phyloP scores from a whole-genome alignment of 2,113 vertebrate genomes.

The Muntiacus reevesi region DNA sequence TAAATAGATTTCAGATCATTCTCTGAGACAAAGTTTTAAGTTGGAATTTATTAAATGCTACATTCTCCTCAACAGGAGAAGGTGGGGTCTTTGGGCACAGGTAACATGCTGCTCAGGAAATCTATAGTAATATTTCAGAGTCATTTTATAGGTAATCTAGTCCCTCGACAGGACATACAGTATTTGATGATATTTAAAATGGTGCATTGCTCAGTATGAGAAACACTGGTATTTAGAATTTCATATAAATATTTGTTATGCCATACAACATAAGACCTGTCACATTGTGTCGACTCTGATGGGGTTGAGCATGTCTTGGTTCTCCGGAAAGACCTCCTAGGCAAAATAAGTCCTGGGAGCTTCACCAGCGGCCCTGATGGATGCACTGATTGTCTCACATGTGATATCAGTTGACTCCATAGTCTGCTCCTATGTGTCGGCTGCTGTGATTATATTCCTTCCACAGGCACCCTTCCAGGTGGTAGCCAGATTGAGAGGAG shows the following conservation, averaged over 20 bases:
- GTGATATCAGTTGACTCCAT: background rate
- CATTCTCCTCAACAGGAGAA: background rate
- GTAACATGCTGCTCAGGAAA: background rate
- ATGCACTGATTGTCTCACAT: background rate
- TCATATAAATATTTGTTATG: background rate
- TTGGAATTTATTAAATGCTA: background rate
- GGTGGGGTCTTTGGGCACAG: background rate
- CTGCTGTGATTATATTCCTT: background rate
- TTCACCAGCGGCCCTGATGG: background rate
- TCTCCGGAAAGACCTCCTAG: background rate
- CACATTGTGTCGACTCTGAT: no score
- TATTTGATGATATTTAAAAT: background rate
- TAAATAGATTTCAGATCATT: background rate
- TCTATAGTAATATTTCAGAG: background rate
- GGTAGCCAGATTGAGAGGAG: constrained; percentile 48
- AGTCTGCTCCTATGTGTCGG: background rate
- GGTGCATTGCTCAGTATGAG: background rate
- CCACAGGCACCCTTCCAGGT: background rate
- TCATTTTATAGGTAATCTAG: background rate
- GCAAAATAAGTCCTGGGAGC: background rate
- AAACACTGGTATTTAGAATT: background rate
- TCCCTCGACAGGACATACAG: background rate
- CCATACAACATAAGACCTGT: background rate
- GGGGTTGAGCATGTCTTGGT: background rate
- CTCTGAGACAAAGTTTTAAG: background rate